A percentile compares a stretch with the other conserved stretches of the same genome.
These are phyloP conservation scores for Drosophila auraria DNA, from an alignment of 1,140 invertebrate species.

Conservation along the genomic window DNA sequence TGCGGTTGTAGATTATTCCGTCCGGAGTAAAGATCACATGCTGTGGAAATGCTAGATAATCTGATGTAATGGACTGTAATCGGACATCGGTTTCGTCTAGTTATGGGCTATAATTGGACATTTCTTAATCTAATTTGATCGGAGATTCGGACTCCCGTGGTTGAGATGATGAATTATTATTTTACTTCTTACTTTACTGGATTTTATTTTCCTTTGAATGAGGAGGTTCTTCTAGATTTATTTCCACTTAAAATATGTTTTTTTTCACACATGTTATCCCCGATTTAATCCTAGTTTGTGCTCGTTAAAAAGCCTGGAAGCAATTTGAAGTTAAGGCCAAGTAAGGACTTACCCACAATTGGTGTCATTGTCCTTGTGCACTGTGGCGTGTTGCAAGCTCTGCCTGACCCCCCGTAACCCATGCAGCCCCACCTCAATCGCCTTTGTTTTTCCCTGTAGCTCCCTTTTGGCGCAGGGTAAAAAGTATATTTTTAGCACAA, in stretches of 20 bases:
- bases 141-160: not conserved
- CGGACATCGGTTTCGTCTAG: constrained; percentile 17
- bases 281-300: constrained; percentile 15
- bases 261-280: constrained; percentile 1
- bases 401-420: constrained; percentile 9
- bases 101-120: constrained; percentile 20
- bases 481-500: constrained; percentile 71
- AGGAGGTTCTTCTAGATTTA: not conserved
- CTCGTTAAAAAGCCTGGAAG: constrained; percentile 25
- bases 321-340: constrained; percentile 42
- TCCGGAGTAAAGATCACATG: constrained; percentile 31
- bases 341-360: constrained; percentile 54
- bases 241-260: not conserved
- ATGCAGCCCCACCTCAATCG: constrained; percentile 29
- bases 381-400: constrained; percentile 62
- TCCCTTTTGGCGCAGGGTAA: constrained; percentile 30
- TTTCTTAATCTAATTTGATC: constrained; percentile 16
- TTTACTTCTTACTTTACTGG: no score
- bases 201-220: not conserved
- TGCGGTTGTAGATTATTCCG: constrained; percentile 23
- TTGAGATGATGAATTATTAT: not conserved
- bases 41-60: constrained; percentile 25
- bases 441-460: constrained; percentile 55
- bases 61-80: constrained; percentile 36
- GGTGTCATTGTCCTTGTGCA: constrained; percentile 76